Percentiles rank a stretch among this genome's conserved stretches.
phyloP scores from a whole-genome alignment of 2,113 vertebrate species.

The Pristiophorus japonicus region DNA sequence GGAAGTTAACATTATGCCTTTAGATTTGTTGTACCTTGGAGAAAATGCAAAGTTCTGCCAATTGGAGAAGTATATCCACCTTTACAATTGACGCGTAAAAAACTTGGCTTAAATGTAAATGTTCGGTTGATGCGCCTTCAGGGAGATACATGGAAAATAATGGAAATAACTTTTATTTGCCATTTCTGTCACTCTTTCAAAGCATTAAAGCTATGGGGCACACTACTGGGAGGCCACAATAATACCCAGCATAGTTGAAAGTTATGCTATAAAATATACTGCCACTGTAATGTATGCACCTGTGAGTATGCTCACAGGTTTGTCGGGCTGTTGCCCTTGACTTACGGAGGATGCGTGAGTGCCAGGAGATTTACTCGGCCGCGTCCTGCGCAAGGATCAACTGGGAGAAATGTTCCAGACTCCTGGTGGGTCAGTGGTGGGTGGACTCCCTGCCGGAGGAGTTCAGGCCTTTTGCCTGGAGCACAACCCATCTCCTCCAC shows the following conservation, averaged over 20 bases:
- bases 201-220: not conserved
- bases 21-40: not conserved
- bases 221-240: not conserved
- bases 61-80: not conserved
- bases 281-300: no score
- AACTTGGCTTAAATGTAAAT: not conserved
- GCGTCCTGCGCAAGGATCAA: no score
- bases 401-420: no score
- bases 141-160: not conserved
- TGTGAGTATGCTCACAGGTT: no score
- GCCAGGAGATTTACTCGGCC: no score
- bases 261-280: not conserved
- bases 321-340: no score
- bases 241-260: not conserved
- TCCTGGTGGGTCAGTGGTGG: no score
- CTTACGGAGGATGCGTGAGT: no score
- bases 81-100: not conserved
- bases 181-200: not conserved
- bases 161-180: not conserved
- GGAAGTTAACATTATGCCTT: not conserved
- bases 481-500: no score
- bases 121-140: not conserved
- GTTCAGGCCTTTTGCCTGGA: no score
- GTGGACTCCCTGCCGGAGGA: no score
- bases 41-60: not conserved